Percentiles rank a stretch among this genome's conserved stretches.
Evolutionary conservation across 2,888 invertebrate genomes (phyloP).

Genomic region (Rhimphoctona megacephalus): DNA sequence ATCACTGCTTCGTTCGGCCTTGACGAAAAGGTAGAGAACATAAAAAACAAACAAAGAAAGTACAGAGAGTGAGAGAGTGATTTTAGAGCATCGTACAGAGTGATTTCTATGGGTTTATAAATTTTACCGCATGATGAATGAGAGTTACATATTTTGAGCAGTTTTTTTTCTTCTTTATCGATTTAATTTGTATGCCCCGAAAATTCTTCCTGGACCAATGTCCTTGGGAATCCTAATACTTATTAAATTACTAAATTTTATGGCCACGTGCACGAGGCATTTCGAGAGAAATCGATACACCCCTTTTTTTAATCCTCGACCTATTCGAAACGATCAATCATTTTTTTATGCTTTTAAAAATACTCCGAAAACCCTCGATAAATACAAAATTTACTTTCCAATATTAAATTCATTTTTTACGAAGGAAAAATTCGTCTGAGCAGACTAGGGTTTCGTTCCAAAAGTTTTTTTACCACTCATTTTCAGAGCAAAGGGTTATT

Average conservation of each 20-base stretch:
- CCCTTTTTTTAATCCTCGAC: neutral
- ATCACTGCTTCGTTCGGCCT: slow-evolving; percentile 53
- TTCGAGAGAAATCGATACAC: neutral
- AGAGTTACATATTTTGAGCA: slow-evolving; percentile 8
- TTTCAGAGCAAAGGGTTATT: neutral
- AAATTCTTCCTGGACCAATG: slow-evolving; percentile 19
- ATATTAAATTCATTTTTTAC: neutral
- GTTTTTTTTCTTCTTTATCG: slow-evolving; percentile 13
- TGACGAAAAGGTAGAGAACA: slow-evolving; percentile 10
- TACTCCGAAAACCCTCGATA: neutral
- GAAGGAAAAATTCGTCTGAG: neutral
- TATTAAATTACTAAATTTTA: slow-evolving; percentile 9
- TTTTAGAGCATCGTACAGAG: slow-evolving; percentile 53
- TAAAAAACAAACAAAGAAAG: slow-evolving; percentile 41
- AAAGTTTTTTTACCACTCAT: neutral
- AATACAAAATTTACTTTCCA: neutral
- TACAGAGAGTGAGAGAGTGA: slow-evolving; percentile 61
- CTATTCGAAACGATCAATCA: neutral
- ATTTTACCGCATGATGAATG: slow-evolving; percentile 29
- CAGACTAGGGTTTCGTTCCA: neutral
- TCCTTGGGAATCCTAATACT: slow-evolving; percentile 31
- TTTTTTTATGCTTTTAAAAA: neutral
- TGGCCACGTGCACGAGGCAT: slow-evolving; percentile 11
- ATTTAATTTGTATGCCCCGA: slow-evolving; percentile 31
- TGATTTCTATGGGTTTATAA: slow-evolving; percentile 36